Conservation (phyloP, 2,797 vertebrate genomes). For the Macropus fuliginosus region DNA sequence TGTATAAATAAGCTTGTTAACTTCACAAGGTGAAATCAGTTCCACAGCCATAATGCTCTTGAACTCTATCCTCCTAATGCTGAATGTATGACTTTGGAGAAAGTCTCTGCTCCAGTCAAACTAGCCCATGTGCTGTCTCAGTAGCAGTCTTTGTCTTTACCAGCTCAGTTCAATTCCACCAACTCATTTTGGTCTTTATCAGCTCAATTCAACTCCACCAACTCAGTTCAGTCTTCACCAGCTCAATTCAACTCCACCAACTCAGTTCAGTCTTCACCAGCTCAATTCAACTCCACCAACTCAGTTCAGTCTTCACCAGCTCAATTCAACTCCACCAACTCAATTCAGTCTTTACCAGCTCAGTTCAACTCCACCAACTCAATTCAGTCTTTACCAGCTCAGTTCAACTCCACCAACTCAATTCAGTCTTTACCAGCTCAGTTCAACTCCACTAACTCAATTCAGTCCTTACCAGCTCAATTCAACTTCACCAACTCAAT, state of each 20-base stretch:
- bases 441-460: too few species aligned
- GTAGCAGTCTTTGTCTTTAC: background rate
- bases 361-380: background rate
- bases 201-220: too few species aligned
- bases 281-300: background rate
- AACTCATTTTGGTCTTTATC: too few species aligned
- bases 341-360: background rate
- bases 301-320: background rate
- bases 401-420: too few species aligned
- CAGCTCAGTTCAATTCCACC: background rate
- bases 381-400: too few species aligned
- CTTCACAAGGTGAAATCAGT: background rate
- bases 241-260: background rate
- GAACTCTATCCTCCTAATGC: background rate
- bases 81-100: background rate
- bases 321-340: background rate
- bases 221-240: background rate
- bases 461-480: too few species aligned
- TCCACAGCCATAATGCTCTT: background rate
- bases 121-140: rapidly evolving
- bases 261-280: background rate
- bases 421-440: too few species aligned
- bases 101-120: background rate
- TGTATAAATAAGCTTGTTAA: constrained; percentile 9
- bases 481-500: too few species aligned